These are phyloP conservation scores for Timema cristinae DNA, from an alignment of 2,888 invertebrate genomes.

Conservation along the genomic window DNA sequence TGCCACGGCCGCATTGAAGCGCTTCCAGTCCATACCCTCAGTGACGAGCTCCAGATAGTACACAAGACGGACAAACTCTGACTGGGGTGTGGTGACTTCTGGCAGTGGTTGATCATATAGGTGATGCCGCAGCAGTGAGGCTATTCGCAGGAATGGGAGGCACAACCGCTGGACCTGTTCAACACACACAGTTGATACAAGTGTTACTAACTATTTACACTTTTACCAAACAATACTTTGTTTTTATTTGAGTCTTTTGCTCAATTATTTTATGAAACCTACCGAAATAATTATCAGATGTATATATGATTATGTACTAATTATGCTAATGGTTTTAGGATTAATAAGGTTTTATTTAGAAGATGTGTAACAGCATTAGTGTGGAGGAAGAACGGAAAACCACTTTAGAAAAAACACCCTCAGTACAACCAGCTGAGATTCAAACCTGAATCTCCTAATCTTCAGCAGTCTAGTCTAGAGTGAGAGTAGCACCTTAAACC, in stretches of 20 bases:
- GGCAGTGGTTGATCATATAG: conserved; percentile 46
- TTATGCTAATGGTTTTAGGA: no score
- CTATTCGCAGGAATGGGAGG: conserved; percentile 78
- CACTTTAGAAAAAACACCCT: no score
- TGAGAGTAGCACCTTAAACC: no score
- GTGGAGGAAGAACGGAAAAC: no score
- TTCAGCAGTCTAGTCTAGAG: no score
- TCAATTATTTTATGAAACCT: not conserved
- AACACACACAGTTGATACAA: not conserved
- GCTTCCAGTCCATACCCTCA: conserved; percentile 61
- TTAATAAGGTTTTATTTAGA: no score
- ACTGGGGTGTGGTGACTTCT: conserved; percentile 45
- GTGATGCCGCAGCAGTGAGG: conserved; percentile 78
- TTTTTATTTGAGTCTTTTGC: not conserved
- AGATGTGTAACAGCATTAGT: no score
- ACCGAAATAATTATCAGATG: not conserved
- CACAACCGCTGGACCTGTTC: conserved; percentile 70
- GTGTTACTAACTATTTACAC: not conserved
- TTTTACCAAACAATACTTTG: not conserved
- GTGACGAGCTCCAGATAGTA: conserved; percentile 73
- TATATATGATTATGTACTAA: no score
- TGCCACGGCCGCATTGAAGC: conserved; percentile 56
- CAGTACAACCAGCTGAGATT: no score
- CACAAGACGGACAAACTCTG: conserved; percentile 73
- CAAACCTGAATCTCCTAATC: no score